Evolutionary conservation across 2,113 vertebrate species (phyloP).

Genomic region (Hiodon alosoides): DNA sequence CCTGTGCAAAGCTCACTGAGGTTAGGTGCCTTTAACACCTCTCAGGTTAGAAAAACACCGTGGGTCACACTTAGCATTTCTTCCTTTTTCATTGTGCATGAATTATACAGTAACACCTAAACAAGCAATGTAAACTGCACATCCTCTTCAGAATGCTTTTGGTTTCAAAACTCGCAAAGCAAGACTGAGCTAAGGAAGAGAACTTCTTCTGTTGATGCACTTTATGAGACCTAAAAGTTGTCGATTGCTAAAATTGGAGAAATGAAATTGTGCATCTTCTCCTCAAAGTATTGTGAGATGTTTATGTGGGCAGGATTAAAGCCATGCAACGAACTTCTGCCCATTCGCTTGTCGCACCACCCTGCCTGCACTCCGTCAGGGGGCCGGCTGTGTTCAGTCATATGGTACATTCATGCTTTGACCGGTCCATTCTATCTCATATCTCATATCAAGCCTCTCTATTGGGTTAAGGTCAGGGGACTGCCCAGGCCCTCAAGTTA

Average conservation of each 20-base stretch:
- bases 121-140: constrained; percentile 54
- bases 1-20: too few relatives aligned
- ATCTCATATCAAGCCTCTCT: too few relatives aligned
- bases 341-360: not conserved
- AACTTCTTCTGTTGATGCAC: constrained; percentile 61
- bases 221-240: constrained; percentile 55
- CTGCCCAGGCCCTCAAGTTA: too few relatives aligned
- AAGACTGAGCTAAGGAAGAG: constrained; percentile 49
- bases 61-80: constrained; percentile 2
- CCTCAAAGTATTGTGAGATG: constrained; percentile 57
- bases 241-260: constrained; percentile 47
- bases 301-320: constrained; percentile 32
- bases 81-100: constrained; percentile 41
- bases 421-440: too few relatives aligned
- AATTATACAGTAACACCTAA: constrained; percentile 39
- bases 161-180: constrained; percentile 55
- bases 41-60: too few relatives aligned
- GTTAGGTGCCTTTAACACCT: too few relatives aligned
- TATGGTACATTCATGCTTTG: too few relatives aligned
- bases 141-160: constrained; percentile 64
- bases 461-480: too few relatives aligned
- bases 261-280: constrained; percentile 52
- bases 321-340: not conserved
- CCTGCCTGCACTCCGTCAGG: too few relatives aligned
- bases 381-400: too few relatives aligned